Conservation (phyloP, 1,140 invertebrate genomes). For the Akabosia matsudoensis region DNA sequence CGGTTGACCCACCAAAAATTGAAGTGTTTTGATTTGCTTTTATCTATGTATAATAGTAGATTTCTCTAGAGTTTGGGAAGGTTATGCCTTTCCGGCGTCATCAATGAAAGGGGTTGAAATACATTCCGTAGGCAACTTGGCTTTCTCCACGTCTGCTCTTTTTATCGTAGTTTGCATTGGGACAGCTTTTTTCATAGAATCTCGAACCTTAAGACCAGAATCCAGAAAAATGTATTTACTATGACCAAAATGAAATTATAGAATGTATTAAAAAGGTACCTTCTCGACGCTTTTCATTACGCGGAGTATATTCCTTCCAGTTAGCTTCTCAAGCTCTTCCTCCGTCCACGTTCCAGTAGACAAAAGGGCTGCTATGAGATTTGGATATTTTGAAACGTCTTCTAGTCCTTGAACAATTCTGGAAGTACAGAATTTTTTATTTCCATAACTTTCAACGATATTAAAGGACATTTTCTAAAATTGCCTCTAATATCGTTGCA, state of each 20-base stretch:
- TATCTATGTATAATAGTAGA: too few relatives aligned
- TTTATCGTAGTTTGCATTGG: neutral
- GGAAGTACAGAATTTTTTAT: too few relatives aligned
- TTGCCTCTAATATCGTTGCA: too few relatives aligned
- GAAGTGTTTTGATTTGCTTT: too few relatives aligned
- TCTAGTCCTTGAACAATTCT: constrained; percentile 48
- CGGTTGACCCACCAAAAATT: too few relatives aligned
- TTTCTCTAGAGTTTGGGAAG: too few relatives aligned
- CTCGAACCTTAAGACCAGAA: constrained; percentile 18
- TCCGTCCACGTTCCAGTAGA: constrained; percentile 60
- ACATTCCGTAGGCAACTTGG: neutral
- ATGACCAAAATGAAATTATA: neutral
- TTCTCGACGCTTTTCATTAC: constrained; percentile 54
- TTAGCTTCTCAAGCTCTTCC: constrained; percentile 54
- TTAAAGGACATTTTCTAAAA: too few relatives aligned
- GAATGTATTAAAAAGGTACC: neutral
- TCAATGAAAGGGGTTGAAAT: neutral
- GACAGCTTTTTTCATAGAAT: neutral
- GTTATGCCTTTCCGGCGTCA: too few relatives aligned
- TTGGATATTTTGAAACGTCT: constrained; percentile 57
- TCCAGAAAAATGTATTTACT: neutral
- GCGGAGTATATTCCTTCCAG: constrained; percentile 54
- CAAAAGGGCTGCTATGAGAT: constrained; percentile 52
- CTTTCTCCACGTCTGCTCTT: neutral
- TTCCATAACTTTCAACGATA: too few relatives aligned